A percentile compares a stretch with the other conserved stretches of the same genome.
Conservation (phyloP, 2,888 invertebrate species). For the Acanthosepion lycidas region DNA sequence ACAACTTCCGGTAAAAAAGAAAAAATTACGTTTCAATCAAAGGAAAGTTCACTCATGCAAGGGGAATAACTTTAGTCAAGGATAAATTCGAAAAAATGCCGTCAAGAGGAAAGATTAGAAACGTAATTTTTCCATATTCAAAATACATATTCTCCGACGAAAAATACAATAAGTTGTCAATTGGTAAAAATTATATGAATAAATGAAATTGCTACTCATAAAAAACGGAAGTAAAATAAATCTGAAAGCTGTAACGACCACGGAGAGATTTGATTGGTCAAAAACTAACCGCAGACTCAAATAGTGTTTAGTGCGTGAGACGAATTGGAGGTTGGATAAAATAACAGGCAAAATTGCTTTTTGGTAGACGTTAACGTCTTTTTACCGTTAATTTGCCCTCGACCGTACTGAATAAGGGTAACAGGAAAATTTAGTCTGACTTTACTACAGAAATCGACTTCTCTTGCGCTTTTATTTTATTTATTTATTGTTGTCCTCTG, state of each 20-base stretch:
- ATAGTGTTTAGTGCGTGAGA: neutral
- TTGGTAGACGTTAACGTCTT: neutral
- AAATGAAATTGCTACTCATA: neutral
- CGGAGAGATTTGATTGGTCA: neutral
- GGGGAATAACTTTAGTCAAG: neutral
- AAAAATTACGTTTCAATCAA: neutral
- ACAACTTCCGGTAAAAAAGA: neutral
- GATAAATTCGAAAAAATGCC: too few species aligned
- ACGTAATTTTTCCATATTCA: neutral
- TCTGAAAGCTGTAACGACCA: neutral
- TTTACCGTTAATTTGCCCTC: neutral
- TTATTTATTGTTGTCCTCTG: slow-evolving; percentile 33
- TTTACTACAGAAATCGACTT: neutral
- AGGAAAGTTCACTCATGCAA: neutral
- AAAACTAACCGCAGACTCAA: slow-evolving; percentile 9
- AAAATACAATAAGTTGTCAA: neutral
- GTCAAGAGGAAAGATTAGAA: neutral
- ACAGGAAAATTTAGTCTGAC: neutral
- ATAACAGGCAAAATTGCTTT: neutral
- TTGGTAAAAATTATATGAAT: neutral
- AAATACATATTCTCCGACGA: neutral
- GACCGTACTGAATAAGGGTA: neutral
- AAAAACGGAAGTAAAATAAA: neutral
- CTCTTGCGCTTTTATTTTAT: neutral
- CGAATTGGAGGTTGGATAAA: slow-evolving; percentile 33